Base-by-base conservation (phyloP, 2,797 vertebrate genomes). In the Lacerta bilineata region DNA sequence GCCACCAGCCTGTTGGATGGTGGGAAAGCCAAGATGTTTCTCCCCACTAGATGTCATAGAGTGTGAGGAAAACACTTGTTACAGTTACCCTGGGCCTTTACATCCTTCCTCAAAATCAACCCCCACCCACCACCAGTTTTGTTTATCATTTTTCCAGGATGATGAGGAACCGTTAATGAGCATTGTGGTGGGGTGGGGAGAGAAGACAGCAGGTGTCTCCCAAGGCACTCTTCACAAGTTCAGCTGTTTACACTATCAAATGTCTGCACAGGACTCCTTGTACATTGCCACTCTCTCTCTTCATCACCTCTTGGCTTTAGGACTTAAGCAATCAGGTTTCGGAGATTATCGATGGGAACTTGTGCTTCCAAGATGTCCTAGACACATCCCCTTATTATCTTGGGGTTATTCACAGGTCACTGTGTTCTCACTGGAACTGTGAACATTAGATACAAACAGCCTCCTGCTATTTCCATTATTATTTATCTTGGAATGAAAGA, bases 321-420 rank as follows among this genome's bases (percentile, higher is more conserved):
- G 15, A 4, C 50, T 64, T 43, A 15, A 69, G 8, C 64, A 71
- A 4, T 78, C 81, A 71, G 10, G 27, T 84, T 59, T 77, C 66
- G 3, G 17, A 25, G 46, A 78, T 68, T 20, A n/a, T 43, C 18
- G n/a, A 8, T 39, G 33, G 74, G 36, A 80, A 29, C 79, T 78
- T n/a, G 36, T 17, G 33, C 55, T 83, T 83, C 64, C 33, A 71
- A 88, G 36, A 69, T 79, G 27, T 69, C 15, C 33, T 55, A 69
- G 18, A 74, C 33, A 9, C 27, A 64, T 33, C 29, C 29, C 11
- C 13, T 23, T 78, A 64, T 78, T 78, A 78, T 78, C 81, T 69
- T 78, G 43, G 27, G 25, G 78, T 55, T 59, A 84, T 69, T 88
- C 33, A 79, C 74, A 61, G 81, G 64, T 84, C 87, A 78, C 33